Conservation (phyloP, 2,888 invertebrate genomes). For the Cheilosia grossa region DNA sequence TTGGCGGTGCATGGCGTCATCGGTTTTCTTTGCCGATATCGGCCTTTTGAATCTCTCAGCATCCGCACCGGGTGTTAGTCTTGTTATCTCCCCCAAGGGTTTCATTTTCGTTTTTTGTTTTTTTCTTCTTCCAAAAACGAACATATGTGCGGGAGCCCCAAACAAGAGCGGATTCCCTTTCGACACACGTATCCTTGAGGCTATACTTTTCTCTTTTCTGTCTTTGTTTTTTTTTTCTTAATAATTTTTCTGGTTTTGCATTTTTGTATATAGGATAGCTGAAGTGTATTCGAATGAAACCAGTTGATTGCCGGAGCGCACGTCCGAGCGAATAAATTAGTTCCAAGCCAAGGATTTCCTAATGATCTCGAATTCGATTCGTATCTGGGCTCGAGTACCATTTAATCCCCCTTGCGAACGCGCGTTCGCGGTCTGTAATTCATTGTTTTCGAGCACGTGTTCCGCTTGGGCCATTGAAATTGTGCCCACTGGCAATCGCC, state of each 20-base stretch:
- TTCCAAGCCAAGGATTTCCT: constrained; percentile 77
- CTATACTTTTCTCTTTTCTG: not conserved
- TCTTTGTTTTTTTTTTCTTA: not conserved
- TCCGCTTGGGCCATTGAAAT: constrained; percentile 55
- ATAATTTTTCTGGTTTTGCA: not conserved
- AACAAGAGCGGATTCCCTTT: constrained; percentile 53
- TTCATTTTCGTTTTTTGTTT: constrained; percentile 31
- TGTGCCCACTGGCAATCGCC: constrained; percentile 32
- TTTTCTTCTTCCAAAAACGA: constrained; percentile 15
- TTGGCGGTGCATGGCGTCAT: constrained; percentile 71
- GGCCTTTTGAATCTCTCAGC: constrained; percentile 63
- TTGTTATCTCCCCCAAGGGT: constrained; percentile 72
- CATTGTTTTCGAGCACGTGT: constrained; percentile 72
- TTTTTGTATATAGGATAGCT: not conserved
- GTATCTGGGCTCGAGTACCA: constrained; percentile 69
- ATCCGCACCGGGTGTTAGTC: constrained; percentile 72
- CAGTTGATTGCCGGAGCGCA: constrained; percentile 73
- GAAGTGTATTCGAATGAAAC: constrained; percentile 72
- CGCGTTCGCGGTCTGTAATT: constrained; percentile 68
- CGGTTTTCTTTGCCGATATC: constrained; percentile 67
- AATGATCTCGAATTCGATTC: constrained; percentile 75
- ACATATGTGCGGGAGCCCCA: constrained; percentile 60
- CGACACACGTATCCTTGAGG: constrained; percentile 51
- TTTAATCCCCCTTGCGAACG: constrained; percentile 58
- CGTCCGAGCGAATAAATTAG: constrained; percentile 77